Base-by-base conservation (phyloP, 1,140 invertebrate genomes). In the Latrodectus geometricus region DNA sequence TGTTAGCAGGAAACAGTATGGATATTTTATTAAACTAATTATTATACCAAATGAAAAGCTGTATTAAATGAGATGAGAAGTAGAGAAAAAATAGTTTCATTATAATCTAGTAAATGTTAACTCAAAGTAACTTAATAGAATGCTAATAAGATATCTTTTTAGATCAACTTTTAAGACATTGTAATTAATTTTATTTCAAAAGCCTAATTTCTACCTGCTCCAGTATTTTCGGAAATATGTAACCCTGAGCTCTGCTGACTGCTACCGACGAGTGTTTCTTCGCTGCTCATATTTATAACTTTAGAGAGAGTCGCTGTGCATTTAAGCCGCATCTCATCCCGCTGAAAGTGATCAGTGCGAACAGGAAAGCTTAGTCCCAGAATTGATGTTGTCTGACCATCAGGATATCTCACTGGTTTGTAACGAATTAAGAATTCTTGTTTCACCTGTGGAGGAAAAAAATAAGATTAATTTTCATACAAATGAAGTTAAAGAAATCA, bases 221-320 rank as follows among this genome's bases (percentile, higher is more conserved):
- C 81, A 8, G 80, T 88, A 50, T 86, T 86, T 66, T 88, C 83
- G 0, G 88, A 88, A 15, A 88, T 69, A 23, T 88, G 88, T 7
- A 89, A 80, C 15, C 88, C 88, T 8, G 88, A 89, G 49, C 85
- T 88, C 52, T 89, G 88, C 35, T 88, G 88, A 12, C 73, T 83
- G 35, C 74, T 80, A 11, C 88, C 88, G 7, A 88, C 21, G 48
- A 87, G 77, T 8, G 85, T 81, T 74, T 89, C 88, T 48, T 96
- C 96, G 89, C 96, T 96, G 89, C 94, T 96, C 86, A 94, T 93
- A 93, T 94, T 95, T 91, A 96, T 96, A 0, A 96, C 93, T 3
- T 95, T 95, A 4, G 95, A 95, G 90, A 97, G 96, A 52, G 95
- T 96, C 9, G 96, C 96, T 89, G 96, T 93, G 92, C 96, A 97